Evolutionary conservation across 2,888 invertebrate genomes (phyloP).

Genomic region (Carcina quercana): DNA sequence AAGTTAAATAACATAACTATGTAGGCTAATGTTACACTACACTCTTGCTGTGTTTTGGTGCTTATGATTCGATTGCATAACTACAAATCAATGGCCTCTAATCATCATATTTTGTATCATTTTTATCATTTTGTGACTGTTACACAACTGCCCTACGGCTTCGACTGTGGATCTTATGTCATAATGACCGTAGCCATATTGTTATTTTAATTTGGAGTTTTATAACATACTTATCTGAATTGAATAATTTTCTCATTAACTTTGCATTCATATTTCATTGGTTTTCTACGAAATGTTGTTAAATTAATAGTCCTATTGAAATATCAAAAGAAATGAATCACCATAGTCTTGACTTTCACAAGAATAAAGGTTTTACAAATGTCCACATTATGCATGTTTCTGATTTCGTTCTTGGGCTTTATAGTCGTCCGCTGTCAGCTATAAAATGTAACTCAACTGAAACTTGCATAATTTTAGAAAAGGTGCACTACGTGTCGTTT

Average conservation of each 20-base stretch:
- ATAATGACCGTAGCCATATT: not conserved
- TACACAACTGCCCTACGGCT: not conserved
- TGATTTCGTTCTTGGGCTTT: constrained; percentile 1
- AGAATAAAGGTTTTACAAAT: constrained; percentile 1
- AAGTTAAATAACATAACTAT: constrained; percentile 22
- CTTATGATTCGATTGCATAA: constrained; percentile 15
- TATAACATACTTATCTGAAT: no score
- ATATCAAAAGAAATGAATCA: no score
- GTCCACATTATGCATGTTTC: constrained; percentile 3
- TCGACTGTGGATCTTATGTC: not conserved
- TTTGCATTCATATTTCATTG: no score
- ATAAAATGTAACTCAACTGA: no score
- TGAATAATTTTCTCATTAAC: not conserved
- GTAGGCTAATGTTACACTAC: constrained; percentile 31
- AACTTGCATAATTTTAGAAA: no score
- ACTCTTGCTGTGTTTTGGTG: constrained; percentile 12
- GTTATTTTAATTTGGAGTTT: no score
- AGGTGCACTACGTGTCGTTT: no score
- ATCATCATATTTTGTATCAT: not conserved
- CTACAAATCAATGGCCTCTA: not conserved
- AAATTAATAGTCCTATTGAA: not conserved
- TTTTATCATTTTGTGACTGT: constrained; percentile 1
- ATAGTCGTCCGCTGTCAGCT: no score
- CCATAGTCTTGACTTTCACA: no score
- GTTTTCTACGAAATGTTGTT: no score